A percentile compares a stretch with the other conserved stretches of the same genome.
These are phyloP conservation scores for Calycopis cecrops DNA, from an alignment of 1,140 invertebrate genomes.

Conservation along the genomic window DNA sequence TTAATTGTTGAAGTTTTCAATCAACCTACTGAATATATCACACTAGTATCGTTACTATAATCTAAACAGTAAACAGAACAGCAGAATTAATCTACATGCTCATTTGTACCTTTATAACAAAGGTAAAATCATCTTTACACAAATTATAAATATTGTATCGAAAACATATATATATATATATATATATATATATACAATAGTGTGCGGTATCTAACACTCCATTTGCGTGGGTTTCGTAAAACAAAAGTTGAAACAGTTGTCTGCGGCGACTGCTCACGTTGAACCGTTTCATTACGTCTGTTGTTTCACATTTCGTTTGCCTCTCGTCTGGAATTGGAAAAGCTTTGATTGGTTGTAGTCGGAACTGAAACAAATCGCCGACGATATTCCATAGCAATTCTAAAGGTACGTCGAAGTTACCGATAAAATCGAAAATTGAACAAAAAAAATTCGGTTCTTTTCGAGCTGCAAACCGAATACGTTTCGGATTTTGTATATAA, in stretches of 20 bases:
- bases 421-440: constrained; percentile 25
- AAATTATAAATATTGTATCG: constrained; percentile 1
- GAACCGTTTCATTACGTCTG: constrained; percentile 36
- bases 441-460: background rate
- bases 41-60: too few species aligned
- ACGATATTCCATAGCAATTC: constrained; percentile 31
- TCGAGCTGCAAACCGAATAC: too few species aligned
- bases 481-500: too few species aligned
- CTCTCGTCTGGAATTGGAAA: constrained; percentile 34
- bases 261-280: constrained; percentile 30
- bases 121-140: background rate
- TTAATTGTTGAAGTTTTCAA: too few species aligned
- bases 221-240: constrained; percentile 22
- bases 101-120: too few species aligned
- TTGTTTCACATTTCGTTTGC: constrained; percentile 53
- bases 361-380: constrained; percentile 33
- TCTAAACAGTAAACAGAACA: too few species aligned
- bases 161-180: too few species aligned
- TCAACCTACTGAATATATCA: too few species aligned
- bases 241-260: constrained; percentile 30
- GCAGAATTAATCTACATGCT: too few species aligned
- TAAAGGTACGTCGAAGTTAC: constrained; percentile 32
- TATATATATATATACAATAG: too few species aligned
- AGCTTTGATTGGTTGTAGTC: constrained; percentile 41
- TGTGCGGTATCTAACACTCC: constrained; percentile 5